Evolutionary conservation across 1,140 invertebrate species (phyloP).

Genomic region (Tetragnatha versicolor): DNA sequence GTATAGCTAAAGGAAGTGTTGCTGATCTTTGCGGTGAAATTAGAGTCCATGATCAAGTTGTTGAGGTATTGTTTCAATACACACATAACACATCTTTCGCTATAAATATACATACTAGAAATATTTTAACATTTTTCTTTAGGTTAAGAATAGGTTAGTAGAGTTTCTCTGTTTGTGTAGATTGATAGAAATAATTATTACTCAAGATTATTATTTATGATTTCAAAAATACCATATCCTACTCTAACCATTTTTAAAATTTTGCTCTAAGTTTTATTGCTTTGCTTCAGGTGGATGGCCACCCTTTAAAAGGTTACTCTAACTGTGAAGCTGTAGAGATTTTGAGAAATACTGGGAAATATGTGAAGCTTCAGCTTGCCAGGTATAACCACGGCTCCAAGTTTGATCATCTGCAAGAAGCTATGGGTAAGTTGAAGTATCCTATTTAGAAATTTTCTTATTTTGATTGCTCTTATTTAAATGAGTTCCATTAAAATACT

Average conservation of each 20-base stretch:
- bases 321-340: constrained; percentile 97
- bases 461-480: too few species aligned
- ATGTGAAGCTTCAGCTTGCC: constrained; percentile 85
- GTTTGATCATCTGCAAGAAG: constrained; percentile 93
- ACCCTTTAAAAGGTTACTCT: constrained; percentile 88
- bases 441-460: too few species aligned
- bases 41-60: constrained; percentile 91
- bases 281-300: constrained; percentile 77
- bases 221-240: too few species aligned
- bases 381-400: constrained; percentile 92
- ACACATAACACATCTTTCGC: too few species aligned
- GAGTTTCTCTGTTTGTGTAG: too few species aligned
- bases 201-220: too few species aligned
- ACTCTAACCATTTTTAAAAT: too few species aligned
- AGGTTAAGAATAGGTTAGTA: too few species aligned
- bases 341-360: constrained; percentile 82
- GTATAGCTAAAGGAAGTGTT: constrained; percentile 92
- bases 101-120: too few species aligned
- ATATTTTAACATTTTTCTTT: too few species aligned
- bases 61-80: constrained; percentile 45
- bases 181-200: too few species aligned
- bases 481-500: too few species aligned
- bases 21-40: constrained; percentile 92
- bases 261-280: not conserved
- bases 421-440: constrained; percentile 90